phyloP scores from a whole-genome alignment of 2,113 vertebrate species.

The Panthera uncia region DNA sequence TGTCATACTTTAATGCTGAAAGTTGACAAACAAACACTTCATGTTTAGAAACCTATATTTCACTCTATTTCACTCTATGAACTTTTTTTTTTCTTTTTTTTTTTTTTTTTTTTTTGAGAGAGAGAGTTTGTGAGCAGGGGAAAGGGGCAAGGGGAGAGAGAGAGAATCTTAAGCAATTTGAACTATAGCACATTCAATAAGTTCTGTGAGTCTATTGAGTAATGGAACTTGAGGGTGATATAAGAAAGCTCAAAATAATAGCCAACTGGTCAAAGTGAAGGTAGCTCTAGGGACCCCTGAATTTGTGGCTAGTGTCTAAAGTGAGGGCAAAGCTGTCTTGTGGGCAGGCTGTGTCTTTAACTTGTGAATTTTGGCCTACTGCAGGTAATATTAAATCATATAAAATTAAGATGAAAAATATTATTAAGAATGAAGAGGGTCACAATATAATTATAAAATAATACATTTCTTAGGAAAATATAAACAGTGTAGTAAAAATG shows the following conservation, averaged over 20 bases:
- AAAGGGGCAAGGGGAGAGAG: too few species aligned
- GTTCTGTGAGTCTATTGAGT: not conserved
- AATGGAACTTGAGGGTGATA: not conserved
- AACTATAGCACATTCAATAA: not conserved
- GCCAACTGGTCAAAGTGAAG: not conserved
- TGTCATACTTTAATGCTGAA: not conserved
- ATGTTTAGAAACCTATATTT: not conserved
- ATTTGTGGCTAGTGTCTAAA: not conserved
- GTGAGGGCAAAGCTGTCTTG: not conserved
- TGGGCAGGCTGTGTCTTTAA: not conserved
- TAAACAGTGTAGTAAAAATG: not conserved
- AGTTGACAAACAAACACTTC: not conserved
- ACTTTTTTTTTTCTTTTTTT: too few species aligned
- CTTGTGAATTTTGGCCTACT: not conserved
- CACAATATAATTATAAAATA: not conserved
- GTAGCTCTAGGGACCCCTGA: not conserved
- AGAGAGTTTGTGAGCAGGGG: too few species aligned
- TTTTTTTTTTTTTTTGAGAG: too few species aligned
- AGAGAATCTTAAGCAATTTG: not conserved
- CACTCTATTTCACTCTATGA: not conserved
- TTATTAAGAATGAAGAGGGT: not conserved
- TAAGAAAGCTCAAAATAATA: not conserved
- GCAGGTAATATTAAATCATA: not conserved
- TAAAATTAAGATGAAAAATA: not conserved
- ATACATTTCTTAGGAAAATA: not conserved